Base-by-base conservation (phyloP, 1,140 invertebrate genomes). In the Megathymus violae region DNA sequence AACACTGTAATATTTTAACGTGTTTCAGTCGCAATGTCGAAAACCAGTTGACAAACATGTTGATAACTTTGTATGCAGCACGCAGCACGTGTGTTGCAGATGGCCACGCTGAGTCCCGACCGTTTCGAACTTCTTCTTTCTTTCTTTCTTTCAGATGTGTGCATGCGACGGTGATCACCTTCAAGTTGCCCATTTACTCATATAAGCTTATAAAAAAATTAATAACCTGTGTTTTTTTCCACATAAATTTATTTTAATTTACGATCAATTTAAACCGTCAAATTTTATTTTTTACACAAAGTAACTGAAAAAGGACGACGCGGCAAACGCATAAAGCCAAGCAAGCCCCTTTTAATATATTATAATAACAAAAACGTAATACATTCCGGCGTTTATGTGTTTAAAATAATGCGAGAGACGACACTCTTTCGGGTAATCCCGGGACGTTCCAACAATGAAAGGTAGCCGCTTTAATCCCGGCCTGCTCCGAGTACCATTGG, bases 361-460 rank as follows among this genome's bases (percentile, higher is more conserved):
- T 51, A 51, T 36, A 9, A 51, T 16, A 40, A 40, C 19, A 40
- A 40, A 36, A 11, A 48, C 46, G n/a, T 48, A 31, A 48, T 25
- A 31, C 10, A 48, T 15, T 14, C 13, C 13, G 13, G 22, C 46
- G 27, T 48, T 22, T 48, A 31, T 46, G 31, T 52, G 50, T 52
- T 52, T 52, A 40, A 25, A 54, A 66, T 60, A 54, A 31, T 13
- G 47, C 58, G 62, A 61, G 60, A 52, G 62, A 67, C 51, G 46
- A 62, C 59, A 43, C 58, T 65, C 69, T 64, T 73, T 64, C 43
- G 41, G 62, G 64, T 76, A 71, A 75, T 68, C 72, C 72, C 13
- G 51, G 40, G 44, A 44, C 62, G 66, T 43, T 52, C 64, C 69
- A 41, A 78, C 76, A 78, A 75, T 78, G 75, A 78, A 78, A 75